These are phyloP conservation scores for Aspidiotus rigidus DNA, from an alignment of 2,888 invertebrate species.

Conservation along the genomic window DNA sequence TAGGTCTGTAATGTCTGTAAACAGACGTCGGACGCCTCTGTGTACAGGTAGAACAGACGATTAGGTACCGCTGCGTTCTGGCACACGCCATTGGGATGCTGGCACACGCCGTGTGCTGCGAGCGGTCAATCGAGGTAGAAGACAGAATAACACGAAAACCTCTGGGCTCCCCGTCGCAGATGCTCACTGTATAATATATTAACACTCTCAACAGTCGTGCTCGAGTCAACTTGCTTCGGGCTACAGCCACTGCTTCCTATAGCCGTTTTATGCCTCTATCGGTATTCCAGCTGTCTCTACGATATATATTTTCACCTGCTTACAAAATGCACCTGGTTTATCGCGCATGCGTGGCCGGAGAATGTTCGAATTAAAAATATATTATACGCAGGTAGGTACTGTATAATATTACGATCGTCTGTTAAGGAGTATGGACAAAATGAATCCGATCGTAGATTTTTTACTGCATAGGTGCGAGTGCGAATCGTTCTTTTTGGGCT, in stretches of 20 bases:
- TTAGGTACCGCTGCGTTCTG: neutral
- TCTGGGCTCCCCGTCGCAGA: constrained; percentile 5
- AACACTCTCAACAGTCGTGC: neutral
- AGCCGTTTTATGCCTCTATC: constrained; percentile 2
- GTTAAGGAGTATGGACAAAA: neutral
- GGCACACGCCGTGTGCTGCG: constrained; percentile 12
- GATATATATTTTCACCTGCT: constrained; percentile 3
- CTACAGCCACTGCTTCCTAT: constrained; percentile 10
- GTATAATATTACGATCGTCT: neutral
- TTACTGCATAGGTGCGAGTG: no score
- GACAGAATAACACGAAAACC: neutral
- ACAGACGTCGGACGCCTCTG: no score
- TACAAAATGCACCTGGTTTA: constrained; percentile 9
- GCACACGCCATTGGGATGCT: constrained; percentile 16
- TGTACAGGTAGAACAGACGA: neutral
- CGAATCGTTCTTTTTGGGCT: neutral
- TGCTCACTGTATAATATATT: constrained; percentile 17
- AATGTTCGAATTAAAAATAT: neutral
- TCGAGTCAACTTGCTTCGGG: constrained; percentile 3
- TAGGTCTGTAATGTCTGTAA: no score
- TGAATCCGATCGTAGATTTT: neutral
- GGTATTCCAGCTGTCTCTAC: constrained; percentile 11
- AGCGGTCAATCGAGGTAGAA: neutral
- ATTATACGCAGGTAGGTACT: no score
- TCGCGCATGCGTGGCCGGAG: constrained; percentile 9